Conservation (phyloP, 1,140 invertebrate species). For the Aphis craccivora region DNA sequence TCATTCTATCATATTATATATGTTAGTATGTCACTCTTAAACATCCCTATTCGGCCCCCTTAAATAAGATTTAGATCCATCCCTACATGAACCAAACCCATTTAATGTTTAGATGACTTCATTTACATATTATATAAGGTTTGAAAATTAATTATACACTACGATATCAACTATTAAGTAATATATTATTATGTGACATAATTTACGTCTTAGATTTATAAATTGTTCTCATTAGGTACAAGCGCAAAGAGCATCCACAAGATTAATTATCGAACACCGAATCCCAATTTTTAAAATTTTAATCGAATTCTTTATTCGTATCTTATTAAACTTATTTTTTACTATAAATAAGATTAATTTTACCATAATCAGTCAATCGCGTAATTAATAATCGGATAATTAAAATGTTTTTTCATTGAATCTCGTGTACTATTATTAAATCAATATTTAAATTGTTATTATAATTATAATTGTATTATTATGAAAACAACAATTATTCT, state of each 20-base stretch:
- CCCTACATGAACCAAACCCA: neutral
- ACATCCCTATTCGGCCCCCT: neutral
- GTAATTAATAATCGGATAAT: no score
- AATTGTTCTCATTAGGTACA: neutral
- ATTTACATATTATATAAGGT: conserved; percentile 9
- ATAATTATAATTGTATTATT: no score
- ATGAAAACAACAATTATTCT: no score
- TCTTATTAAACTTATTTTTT: no score
- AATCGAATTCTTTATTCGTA: no score
- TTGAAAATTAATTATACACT: neutral
- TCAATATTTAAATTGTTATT: no score
- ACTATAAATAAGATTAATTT: no score
- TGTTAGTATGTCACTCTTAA: neutral
- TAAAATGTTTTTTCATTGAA: no score
- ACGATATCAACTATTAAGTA: neutral
- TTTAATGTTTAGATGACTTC: neutral
- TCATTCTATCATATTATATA: neutral
- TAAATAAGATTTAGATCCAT: neutral
- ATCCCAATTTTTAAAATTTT: no score
- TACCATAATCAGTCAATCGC: no score
- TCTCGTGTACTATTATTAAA: no score
- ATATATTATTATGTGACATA: neutral
- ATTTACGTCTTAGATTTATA: neutral
- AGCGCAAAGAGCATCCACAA: neutral
- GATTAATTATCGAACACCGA: neutral